These are phyloP conservation scores for Harpalus rufipes DNA, from an alignment of 2,888 invertebrate species.

Conservation along the genomic window DNA sequence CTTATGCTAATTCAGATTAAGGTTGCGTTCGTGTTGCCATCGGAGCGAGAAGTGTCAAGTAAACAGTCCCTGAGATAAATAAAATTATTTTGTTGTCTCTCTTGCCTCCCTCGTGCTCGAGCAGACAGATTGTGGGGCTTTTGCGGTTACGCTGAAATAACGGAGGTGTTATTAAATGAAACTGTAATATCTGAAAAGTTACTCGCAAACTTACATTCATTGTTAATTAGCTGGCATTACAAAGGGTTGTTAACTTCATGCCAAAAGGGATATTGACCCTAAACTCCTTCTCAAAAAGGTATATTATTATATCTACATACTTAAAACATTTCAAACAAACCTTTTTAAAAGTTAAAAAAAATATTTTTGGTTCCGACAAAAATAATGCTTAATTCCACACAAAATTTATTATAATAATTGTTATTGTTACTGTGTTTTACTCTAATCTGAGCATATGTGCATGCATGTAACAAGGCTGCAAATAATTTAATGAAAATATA, in stretches of 20 bases:
- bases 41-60: constrained; percentile 53
- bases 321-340: too few species aligned
- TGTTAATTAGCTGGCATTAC: background rate
- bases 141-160: constrained; percentile 45
- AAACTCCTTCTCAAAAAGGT: background rate
- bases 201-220: background rate
- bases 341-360: too few species aligned
- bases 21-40: constrained; percentile 61
- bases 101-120: constrained; percentile 32
- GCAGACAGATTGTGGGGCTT: constrained; percentile 44
- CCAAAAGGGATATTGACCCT: constrained; percentile 1
- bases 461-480: too few species aligned
- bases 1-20: constrained; percentile 66
- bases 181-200: constrained; percentile 38
- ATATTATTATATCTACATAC: too few species aligned
- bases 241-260: background rate
- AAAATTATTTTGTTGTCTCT: constrained; percentile 60
- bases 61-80: constrained; percentile 64
- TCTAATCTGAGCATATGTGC: too few species aligned
- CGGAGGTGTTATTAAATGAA: constrained; percentile 29
- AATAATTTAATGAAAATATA: too few species aligned
- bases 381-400: too few species aligned
- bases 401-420: too few species aligned
- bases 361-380: too few species aligned
- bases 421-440: too few species aligned